Percentiles rank a stretch among this genome's conserved stretches.
Evolutionary conservation across 2,113 vertebrate genomes (phyloP).

Genomic region (Rhinoderma darwinii): DNA sequence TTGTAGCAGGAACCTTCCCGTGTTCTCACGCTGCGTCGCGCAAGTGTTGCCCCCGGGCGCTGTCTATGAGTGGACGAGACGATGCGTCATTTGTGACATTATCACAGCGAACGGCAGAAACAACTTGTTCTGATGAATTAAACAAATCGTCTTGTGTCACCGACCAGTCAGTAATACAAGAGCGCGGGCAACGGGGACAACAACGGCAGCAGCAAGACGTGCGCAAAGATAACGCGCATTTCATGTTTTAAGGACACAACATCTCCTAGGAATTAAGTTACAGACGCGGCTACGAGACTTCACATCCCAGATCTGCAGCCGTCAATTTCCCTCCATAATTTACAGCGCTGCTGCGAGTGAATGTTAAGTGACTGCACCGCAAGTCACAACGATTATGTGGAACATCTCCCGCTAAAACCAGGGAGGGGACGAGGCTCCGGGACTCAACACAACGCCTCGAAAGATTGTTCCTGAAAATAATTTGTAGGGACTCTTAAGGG

Average conservation of each 20-base stretch:
- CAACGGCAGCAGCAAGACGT: background rate
- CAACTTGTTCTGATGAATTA: background rate
- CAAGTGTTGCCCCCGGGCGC: background rate
- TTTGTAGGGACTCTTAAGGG: constrained; percentile 50
- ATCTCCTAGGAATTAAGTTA: background rate
- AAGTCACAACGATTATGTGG: constrained; percentile 43
- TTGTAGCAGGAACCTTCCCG: no score
- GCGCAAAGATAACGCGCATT: background rate
- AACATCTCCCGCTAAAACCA: constrained; percentile 27
- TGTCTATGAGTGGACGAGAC: background rate
- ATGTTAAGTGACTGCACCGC: constrained; percentile 21
- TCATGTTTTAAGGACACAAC: constrained; percentile 25
- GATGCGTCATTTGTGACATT: background rate
- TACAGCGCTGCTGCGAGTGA: constrained; percentile 10
- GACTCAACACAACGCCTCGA: background rate
- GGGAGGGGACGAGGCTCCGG: background rate
- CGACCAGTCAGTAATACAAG: constrained; percentile 59
- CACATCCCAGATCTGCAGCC: constrained; percentile 93
- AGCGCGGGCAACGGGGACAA: background rate
- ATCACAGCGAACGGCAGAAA: background rate
- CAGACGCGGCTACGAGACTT: constrained; percentile 83
- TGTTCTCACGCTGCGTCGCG: no score
- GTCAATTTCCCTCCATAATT: constrained; percentile 53
- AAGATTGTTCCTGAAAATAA: constrained; percentile 37
- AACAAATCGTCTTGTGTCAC: constrained; percentile 66